Evolutionary conservation across 1,140 invertebrate species (phyloP).

Genomic region (Leptinotarsa undecemlineata): DNA sequence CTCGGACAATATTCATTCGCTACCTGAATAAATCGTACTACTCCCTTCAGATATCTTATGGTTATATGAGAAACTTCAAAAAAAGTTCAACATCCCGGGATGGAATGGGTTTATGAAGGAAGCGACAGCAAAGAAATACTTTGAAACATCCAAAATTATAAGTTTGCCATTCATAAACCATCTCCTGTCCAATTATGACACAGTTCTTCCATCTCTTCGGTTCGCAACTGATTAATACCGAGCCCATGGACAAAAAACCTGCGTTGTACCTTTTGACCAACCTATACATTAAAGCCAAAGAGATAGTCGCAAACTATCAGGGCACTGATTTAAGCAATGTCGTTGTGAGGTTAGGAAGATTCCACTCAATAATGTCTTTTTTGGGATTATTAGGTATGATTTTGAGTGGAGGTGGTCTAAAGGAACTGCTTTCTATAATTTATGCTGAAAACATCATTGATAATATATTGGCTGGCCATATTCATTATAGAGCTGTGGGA

Average conservation of each 20-base stretch:
- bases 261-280: conserved; percentile 52
- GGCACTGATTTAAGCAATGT: conserved; percentile 31
- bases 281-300: conserved; percentile 49
- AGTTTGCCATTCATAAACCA: too few relatives aligned
- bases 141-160: too few relatives aligned
- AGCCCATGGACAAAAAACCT: conserved; percentile 36
- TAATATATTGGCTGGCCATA: conserved; percentile 54
- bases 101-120: too few relatives aligned
- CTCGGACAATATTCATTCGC: too few relatives aligned
- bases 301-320: conserved; percentile 33
- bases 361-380: conserved; percentile 55
- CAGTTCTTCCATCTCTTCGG: too few relatives aligned
- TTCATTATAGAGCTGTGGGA: conserved; percentile 54
- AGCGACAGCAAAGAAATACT: too few relatives aligned
- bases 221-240: neutral
- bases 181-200: too few relatives aligned
- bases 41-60: too few relatives aligned
- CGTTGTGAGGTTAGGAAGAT: conserved; percentile 45
- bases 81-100: too few relatives aligned
- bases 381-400: conserved; percentile 52
- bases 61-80: too few relatives aligned
- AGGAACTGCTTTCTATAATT: conserved; percentile 47
- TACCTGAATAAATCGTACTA: too few relatives aligned
- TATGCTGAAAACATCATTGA: conserved; percentile 47
- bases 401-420: conserved; percentile 53